These are phyloP conservation scores for Xiphias gladius DNA, from an alignment of 2,113 vertebrate genomes.

Conservation along the genomic window DNA sequence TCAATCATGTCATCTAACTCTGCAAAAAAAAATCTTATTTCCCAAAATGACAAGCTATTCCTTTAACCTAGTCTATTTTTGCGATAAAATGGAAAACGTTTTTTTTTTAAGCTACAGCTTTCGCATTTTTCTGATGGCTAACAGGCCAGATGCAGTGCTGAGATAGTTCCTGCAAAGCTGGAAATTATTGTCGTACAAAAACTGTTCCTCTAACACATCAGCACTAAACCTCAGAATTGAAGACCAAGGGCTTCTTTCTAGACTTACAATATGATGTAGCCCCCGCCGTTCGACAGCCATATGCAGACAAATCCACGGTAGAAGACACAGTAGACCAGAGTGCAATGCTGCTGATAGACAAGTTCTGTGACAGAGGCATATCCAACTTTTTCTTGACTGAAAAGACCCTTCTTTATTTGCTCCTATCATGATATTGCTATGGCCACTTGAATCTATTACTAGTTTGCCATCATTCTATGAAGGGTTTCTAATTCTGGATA, in stretches of 20 bases:
- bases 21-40: not conserved
- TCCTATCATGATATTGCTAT: not conserved
- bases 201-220: conserved; percentile 41
- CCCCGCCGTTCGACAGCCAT: conserved; percentile 50
- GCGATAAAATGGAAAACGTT: too few species aligned
- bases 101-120: not conserved
- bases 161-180: conserved; percentile 57
- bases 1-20: not conserved
- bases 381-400: not conserved
- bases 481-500: not conserved
- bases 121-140: not conserved
- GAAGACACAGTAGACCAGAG: conserved; percentile 3
- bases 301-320: not conserved
- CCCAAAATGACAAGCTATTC: not conserved
- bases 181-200: conserved; percentile 61
- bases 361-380: not conserved
- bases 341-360: not conserved
- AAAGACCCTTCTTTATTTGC: not conserved
- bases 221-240: conserved; percentile 38
- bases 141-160: not conserved
- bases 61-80: not conserved
- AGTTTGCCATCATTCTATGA: not conserved
- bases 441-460: not conserved
- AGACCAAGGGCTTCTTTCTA: conserved; percentile 30
- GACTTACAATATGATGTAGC: not conserved